Conservation (phyloP, 2,113 vertebrate species). For the Zosterops japonicus region DNA sequence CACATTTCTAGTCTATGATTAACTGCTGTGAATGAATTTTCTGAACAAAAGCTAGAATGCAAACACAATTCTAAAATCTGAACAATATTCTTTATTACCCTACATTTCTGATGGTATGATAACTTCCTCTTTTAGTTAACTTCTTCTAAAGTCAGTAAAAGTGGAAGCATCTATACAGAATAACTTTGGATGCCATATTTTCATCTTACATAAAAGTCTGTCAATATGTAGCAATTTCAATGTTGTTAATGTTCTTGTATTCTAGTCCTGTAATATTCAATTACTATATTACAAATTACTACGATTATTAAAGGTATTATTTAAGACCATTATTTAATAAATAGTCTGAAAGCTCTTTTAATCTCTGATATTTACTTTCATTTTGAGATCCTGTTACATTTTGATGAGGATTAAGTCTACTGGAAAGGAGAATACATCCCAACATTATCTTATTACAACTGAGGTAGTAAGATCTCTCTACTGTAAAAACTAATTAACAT, state of each 20-base stretch:
- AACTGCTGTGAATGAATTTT: not conserved
- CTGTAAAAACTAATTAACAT: not conserved
- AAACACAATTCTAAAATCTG: not conserved
- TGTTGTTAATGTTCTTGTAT: not conserved
- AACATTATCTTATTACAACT: not conserved
- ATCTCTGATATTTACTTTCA: not conserved
- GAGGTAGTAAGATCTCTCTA: not conserved
- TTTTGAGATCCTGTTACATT: not conserved
- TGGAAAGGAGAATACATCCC: not conserved
- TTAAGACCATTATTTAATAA: not conserved
- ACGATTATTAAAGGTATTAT: not conserved
- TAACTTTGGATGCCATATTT: not conserved
- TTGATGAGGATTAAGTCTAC: not conserved
- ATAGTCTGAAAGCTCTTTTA: not conserved
- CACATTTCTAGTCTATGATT: not conserved
- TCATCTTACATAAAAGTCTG: not conserved
- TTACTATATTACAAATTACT: not conserved
- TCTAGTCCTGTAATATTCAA: not conserved
- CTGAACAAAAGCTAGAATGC: not conserved
- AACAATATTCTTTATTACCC: not conserved
- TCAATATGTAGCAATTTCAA: not conserved
- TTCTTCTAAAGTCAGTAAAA: not conserved
- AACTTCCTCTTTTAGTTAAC: not conserved
- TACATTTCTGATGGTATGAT: not conserved
- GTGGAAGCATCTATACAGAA: not conserved